phyloP scores from a whole-genome alignment of 2,113 vertebrate genomes.

The Centropristis striata region DNA sequence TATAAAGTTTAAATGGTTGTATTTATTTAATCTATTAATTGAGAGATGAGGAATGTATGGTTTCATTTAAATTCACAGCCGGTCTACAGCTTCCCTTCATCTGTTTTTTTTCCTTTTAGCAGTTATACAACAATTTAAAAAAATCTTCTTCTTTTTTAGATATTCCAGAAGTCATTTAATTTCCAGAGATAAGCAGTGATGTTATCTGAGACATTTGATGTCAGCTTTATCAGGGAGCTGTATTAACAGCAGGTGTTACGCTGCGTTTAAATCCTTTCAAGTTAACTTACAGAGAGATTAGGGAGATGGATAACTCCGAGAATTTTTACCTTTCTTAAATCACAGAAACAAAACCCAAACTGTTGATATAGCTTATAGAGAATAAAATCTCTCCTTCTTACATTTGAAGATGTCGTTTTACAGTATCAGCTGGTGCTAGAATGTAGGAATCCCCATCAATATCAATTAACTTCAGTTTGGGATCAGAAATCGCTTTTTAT shows the following conservation, averaged over 20 bases:
- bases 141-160: not conserved
- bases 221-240: slow-evolving; percentile 66
- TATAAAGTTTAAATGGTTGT: not conserved
- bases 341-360: slow-evolving; percentile 39
- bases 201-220: slow-evolving; percentile 76
- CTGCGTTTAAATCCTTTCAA: slow-evolving; percentile 75
- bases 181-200: slow-evolving; percentile 69
- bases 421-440: not conserved
- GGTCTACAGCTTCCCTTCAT: slow-evolving; percentile 13
- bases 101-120: slow-evolving; percentile 19
- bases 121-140: slow-evolving; percentile 38
- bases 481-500: not conserved
- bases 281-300: slow-evolving; percentile 69
- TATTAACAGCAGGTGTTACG: slow-evolving; percentile 70
- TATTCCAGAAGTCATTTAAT: slow-evolving; percentile 69
- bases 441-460: not conserved
- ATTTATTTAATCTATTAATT: slow-evolving; percentile 2
- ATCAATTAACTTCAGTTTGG: slow-evolving; percentile 7
- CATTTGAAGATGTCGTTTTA: not conserved
- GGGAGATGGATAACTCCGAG: slow-evolving; percentile 39
- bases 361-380: slow-evolving; percentile 11
- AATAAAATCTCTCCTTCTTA: slow-evolving; percentile 9
- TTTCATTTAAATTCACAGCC: slow-evolving; percentile 42
- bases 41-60: slow-evolving; percentile 2
- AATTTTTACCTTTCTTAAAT: slow-evolving; percentile 48